Conservation (phyloP, 2,888 invertebrate genomes). For the Lamellibrachia columna region DNA sequence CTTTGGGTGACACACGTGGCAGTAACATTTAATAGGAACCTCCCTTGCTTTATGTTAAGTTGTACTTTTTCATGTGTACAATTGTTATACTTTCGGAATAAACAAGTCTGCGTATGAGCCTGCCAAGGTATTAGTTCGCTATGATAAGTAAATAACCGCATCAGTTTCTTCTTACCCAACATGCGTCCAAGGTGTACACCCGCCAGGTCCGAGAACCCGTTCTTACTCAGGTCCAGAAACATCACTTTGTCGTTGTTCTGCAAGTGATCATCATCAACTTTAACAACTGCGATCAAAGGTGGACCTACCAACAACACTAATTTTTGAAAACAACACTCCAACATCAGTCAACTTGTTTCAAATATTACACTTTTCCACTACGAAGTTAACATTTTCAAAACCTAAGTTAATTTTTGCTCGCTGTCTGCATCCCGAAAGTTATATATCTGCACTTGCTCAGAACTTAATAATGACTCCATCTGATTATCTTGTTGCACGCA, state of each 20-base stretch:
- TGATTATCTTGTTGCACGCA: background rate
- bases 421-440: background rate
- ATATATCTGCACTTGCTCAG: background rate
- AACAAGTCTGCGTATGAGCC: no score
- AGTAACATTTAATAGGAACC: no score
- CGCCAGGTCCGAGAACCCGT: slow-evolving; percentile 55
- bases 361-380: background rate
- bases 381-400: background rate
- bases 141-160: background rate
- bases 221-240: slow-evolving; percentile 57
- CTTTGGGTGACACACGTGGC: no score
- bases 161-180: slow-evolving; percentile 45
- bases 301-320: background rate
- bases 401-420: background rate
- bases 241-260: slow-evolving; percentile 48
- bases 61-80: no score
- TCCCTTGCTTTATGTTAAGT: no score
- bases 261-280: background rate
- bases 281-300: background rate
- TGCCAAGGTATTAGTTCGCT: no score
- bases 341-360: background rate
- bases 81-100: no score
- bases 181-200: slow-evolving; percentile 54
- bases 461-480: background rate
- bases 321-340: background rate